These are phyloP conservation scores for Bacillus rossius DNA, from an alignment of 1,140 invertebrate genomes.

Conservation along the genomic window DNA sequence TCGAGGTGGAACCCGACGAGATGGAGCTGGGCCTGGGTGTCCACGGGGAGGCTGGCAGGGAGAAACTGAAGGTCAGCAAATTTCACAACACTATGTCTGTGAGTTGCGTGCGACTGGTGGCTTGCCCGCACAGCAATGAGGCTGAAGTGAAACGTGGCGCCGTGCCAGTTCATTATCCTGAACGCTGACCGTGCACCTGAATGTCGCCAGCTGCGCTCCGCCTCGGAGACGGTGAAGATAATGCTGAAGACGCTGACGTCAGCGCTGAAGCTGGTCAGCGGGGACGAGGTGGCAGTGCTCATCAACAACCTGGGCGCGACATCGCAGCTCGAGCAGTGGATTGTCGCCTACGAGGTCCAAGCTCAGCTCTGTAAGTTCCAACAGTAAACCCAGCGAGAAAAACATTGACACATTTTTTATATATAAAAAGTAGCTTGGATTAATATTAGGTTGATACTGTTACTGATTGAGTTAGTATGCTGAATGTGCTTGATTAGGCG, in stretches of 20 bases:
- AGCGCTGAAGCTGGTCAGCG: conserved; percentile 45
- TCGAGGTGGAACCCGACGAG: conserved; percentile 58
- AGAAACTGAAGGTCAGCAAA: conserved; percentile 54
- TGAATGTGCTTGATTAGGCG: too few species aligned
- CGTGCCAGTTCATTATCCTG: neutral
- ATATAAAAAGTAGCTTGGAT: neutral
- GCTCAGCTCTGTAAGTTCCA: conserved; percentile 52
- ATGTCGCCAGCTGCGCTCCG: conserved; percentile 25
- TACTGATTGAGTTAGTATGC: too few species aligned
- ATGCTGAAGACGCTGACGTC: conserved; percentile 47
- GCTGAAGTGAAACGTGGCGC: neutral
- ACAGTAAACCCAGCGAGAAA: too few species aligned
- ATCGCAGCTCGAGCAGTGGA: conserved; percentile 70
- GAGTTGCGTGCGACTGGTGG: neutral
- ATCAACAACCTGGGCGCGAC: conserved; percentile 78
- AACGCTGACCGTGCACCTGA: too few species aligned
- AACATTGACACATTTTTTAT: too few species aligned
- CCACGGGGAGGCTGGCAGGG: conserved; percentile 82
- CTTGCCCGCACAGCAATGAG: neutral
- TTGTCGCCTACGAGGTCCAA: conserved; percentile 63
- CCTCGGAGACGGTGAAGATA: conserved; percentile 43
- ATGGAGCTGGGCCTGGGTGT: conserved; percentile 80
- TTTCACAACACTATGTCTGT: too few species aligned
- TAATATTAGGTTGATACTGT: too few species aligned
- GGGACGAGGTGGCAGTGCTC: conserved; percentile 57